Evolutionary conservation across 2,888 invertebrate genomes (phyloP).

Genomic region (Aspidiotus destructor): DNA sequence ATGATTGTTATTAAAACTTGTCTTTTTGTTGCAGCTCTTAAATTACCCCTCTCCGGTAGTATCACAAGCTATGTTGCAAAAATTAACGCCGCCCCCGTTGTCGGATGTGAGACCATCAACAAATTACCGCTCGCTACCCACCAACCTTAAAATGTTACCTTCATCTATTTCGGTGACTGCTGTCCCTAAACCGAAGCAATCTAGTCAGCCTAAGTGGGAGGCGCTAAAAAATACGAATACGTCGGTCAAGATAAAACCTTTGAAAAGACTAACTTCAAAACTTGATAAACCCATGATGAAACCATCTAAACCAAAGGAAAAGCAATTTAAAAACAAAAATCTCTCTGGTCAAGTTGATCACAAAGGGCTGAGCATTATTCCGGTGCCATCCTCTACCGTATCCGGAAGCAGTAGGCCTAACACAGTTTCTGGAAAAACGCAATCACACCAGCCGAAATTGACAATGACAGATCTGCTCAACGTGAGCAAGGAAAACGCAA

Average conservation of each 20-base stretch:
- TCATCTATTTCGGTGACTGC: slow-evolving; percentile 21
- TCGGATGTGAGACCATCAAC: not conserved
- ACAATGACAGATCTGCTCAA: not conserved
- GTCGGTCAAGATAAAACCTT: not conserved
- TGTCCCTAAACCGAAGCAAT: slow-evolving; percentile 9
- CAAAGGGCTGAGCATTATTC: slow-evolving; percentile 16
- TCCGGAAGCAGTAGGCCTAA: not conserved
- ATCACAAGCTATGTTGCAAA: too few relatives aligned
- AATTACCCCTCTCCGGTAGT: not conserved
- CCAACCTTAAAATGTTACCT: slow-evolving; percentile 19
- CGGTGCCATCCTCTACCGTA: not conserved
- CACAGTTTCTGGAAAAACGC: too few relatives aligned
- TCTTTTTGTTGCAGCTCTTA: not conserved
- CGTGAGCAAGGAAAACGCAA: not conserved
- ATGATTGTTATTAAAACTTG: not conserved
- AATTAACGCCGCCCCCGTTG: too few relatives aligned
- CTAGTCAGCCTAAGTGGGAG: slow-evolving; percentile 5
- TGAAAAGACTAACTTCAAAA: not conserved
- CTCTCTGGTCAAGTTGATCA: not conserved
- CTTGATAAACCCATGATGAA: not conserved
- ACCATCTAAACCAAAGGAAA: not conserved
- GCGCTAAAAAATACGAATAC: not conserved
- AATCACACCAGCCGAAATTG: not conserved
- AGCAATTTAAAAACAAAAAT: not conserved
- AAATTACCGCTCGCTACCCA: not conserved